These are phyloP conservation scores for Deroptyus accipitrinus DNA, from an alignment of 2,113 vertebrate genomes.

Conservation along the genomic window DNA sequence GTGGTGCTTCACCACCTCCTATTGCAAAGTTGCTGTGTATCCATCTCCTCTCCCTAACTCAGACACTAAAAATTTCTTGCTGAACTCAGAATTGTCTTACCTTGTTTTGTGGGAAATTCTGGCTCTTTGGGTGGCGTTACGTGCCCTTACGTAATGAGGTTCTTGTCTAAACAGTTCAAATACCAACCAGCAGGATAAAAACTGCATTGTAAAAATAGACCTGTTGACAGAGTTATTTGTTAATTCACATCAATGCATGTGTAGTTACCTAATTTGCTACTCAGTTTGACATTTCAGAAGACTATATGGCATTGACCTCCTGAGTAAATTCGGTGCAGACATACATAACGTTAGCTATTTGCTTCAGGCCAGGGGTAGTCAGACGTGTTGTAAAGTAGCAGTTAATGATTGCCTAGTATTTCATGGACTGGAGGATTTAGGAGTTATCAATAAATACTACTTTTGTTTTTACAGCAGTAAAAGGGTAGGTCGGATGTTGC, in stretches of 20 bases:
- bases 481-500: background rate
- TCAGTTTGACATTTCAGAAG: background rate
- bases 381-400: background rate
- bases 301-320: background rate
- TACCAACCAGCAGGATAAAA: background rate
- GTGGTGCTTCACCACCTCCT: background rate
- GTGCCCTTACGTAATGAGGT: background rate
- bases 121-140: background rate
- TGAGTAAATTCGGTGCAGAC: background rate
- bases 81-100: background rate
- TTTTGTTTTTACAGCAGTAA: background rate
- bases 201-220: background rate
- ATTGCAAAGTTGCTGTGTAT: background rate
- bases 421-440: background rate
- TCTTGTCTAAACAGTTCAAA: background rate
- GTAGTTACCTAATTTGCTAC: background rate
- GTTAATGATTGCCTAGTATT: background rate
- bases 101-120: background rate
- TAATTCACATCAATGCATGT: background rate
- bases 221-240: background rate
- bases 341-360: background rate
- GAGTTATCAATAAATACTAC: background rate
- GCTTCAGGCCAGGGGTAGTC: background rate
- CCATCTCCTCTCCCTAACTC: background rate
- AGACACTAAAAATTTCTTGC: background rate